Percentiles rank a stretch among this genome's conserved stretches.
These are phyloP conservation scores for Charina bottae DNA, from an alignment of 2,113 vertebrate genomes.

Conservation along the genomic window DNA sequence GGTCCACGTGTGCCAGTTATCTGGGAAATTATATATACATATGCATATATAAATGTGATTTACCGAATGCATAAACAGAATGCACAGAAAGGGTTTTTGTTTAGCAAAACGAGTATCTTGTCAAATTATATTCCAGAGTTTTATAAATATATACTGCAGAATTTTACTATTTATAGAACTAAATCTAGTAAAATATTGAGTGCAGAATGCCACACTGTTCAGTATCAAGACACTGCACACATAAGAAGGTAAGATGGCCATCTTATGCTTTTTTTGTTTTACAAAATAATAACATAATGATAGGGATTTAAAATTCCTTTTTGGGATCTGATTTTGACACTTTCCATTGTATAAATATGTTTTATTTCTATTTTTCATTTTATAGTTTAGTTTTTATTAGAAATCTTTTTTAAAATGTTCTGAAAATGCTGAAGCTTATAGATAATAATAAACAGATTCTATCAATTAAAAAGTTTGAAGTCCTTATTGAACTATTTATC, in stretches of 20 bases:
- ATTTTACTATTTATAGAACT: neutral
- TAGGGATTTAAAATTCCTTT: neutral
- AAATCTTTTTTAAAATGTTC: neutral
- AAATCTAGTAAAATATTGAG: conserved; percentile 3
- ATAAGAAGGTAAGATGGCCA: conserved; percentile 53
- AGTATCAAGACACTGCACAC: conserved; percentile 1
- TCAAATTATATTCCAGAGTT: neutral
- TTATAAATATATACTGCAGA: conserved; percentile 20
- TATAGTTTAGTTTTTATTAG: neutral
- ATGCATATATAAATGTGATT: conserved; percentile 8
- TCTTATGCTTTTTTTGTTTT: conserved; percentile 57
- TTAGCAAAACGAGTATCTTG: neutral
- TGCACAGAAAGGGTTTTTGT: neutral
- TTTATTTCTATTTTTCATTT: neutral
- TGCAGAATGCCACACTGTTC: neutral
- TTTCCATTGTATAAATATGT: neutral
- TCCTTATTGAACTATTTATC: neutral
- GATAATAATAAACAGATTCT: neutral
- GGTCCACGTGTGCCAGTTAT: conserved; percentile 85
- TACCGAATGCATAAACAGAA: neutral
- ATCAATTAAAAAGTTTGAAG: neutral
- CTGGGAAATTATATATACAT: conserved; percentile 66
- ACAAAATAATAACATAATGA: neutral
- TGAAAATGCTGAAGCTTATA: neutral
- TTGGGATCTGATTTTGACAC: neutral